Conservation (phyloP, 2,113 vertebrate genomes). For the Nibea albiflora region DNA sequence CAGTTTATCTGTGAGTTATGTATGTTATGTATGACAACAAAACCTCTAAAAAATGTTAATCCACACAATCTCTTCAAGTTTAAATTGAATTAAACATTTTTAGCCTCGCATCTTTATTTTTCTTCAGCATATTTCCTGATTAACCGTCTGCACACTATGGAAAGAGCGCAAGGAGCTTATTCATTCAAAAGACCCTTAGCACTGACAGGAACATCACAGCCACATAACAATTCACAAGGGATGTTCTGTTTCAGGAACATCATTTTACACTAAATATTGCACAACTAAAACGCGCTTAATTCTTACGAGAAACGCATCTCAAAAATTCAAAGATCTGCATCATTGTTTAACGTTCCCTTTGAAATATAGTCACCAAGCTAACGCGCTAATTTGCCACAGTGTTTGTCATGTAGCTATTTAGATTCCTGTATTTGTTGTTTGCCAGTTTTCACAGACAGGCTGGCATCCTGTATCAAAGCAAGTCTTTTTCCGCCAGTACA, state of each 20-base stretch:
- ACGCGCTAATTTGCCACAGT: not conserved
- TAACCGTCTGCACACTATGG: not conserved
- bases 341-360: not conserved
- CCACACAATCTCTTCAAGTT: not conserved
- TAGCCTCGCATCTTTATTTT: not conserved
- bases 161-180: not conserved
- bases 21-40: conserved; percentile 1
- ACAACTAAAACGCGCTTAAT: not conserved
- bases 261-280: not conserved
- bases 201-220: not conserved
- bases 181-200: not conserved
- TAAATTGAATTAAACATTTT: not conserved
- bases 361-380: not conserved
- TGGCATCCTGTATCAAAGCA: conserved; percentile 18
- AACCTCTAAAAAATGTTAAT: not conserved
- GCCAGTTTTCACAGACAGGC: conserved; percentile 12
- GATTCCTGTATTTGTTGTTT: conserved; percentile 5
- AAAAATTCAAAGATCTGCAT: not conserved
- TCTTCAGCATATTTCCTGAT: not conserved
- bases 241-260: not conserved
- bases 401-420: not conserved
- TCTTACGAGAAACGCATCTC: not conserved
- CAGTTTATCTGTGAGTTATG: conserved; percentile 24
- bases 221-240: not conserved
- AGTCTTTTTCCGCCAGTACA: conserved; percentile 2